Evolutionary conservation across 1,140 invertebrate species (phyloP).

Genomic region (Ostrea denselamellosa): DNA sequence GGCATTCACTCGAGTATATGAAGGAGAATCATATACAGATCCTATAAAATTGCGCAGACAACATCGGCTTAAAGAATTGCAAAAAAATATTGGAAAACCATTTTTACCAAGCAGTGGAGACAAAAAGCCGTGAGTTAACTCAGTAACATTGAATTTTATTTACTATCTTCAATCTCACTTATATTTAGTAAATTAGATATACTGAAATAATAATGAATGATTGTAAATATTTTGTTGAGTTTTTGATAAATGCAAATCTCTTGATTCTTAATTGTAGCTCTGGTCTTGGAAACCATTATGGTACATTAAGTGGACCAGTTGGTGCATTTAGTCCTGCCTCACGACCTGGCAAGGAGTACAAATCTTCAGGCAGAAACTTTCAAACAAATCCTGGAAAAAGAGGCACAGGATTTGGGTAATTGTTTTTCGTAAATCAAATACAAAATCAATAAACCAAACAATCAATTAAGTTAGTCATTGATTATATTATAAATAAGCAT

Average conservation of each 20-base stretch:
- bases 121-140: slow-evolving; percentile 73
- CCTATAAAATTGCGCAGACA: slow-evolving; percentile 75
- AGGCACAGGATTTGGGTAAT: slow-evolving; percentile 79
- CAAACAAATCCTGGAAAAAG: slow-evolving; percentile 78
- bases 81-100: slow-evolving; percentile 77
- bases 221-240: neutral
- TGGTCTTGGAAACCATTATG: slow-evolving; percentile 77
- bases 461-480: no score
- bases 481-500: no score
- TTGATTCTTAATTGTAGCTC: slow-evolving; percentile 67
- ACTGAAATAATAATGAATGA: neutral
- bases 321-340: slow-evolving; percentile 70
- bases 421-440: no score
- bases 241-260: neutral
- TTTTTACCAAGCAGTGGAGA: slow-evolving; percentile 77
- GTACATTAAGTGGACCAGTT: slow-evolving; percentile 75
- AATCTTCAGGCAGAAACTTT: slow-evolving; percentile 75
- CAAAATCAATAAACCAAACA: no score
- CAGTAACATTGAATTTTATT: no score
- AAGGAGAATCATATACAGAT: slow-evolving; percentile 77
- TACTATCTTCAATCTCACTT: neutral
- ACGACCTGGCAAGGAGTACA: slow-evolving; percentile 62
- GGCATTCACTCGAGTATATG: slow-evolving; percentile 75
- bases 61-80: slow-evolving; percentile 71
- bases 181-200: neutral